A percentile compares a stretch with the other conserved stretches of the same genome.
phyloP scores from a whole-genome alignment of 2,888 invertebrate genomes.

The Myopa tessellatipennis region DNA sequence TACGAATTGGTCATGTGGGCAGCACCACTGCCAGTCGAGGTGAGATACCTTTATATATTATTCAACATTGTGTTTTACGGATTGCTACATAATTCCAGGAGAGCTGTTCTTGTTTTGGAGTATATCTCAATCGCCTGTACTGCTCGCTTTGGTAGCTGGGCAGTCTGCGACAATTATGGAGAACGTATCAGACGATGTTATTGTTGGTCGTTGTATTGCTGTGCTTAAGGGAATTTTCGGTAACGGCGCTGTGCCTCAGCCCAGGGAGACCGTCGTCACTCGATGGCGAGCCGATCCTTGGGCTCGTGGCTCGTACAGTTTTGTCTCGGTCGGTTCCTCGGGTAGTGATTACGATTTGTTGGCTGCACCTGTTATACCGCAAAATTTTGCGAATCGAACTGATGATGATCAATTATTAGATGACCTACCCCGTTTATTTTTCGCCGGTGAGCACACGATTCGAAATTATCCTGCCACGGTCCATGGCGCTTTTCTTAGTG shows the following conservation, averaged over 20 bases:
- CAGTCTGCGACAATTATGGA: constrained; percentile 97
- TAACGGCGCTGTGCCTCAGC: constrained; percentile 88
- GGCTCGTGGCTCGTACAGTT: constrained; percentile 97
- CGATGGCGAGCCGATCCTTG: constrained; percentile 98
- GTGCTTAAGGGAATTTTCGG: constrained; percentile 96
- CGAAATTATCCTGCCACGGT: constrained; percentile 98
- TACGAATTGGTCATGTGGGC: constrained; percentile 94
- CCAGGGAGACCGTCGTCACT: constrained; percentile 93
- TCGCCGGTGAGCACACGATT: constrained; percentile 95
- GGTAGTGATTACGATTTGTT: constrained; percentile 97
- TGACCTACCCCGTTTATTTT: constrained; percentile 77
- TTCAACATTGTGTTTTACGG: background rate
- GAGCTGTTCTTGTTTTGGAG: constrained; percentile 99
- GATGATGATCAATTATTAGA: constrained; percentile 61
- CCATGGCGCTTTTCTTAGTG: constrained; percentile 97
- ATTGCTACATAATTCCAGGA: constrained; percentile 69
- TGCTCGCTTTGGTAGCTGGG: constrained; percentile 94
- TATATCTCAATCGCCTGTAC: constrained; percentile 91
- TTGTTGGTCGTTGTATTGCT: constrained; percentile 94
- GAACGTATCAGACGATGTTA: constrained; percentile 96
- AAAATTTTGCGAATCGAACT: constrained; percentile 67
- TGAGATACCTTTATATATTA: constrained; percentile 55
- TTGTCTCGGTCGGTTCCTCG: constrained; percentile 94
- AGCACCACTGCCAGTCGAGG: constrained; percentile 94
- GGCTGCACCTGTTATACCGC: constrained; percentile 89